Conservation (phyloP, 2,797 vertebrate species). For the Galago senegalensis region DNA sequence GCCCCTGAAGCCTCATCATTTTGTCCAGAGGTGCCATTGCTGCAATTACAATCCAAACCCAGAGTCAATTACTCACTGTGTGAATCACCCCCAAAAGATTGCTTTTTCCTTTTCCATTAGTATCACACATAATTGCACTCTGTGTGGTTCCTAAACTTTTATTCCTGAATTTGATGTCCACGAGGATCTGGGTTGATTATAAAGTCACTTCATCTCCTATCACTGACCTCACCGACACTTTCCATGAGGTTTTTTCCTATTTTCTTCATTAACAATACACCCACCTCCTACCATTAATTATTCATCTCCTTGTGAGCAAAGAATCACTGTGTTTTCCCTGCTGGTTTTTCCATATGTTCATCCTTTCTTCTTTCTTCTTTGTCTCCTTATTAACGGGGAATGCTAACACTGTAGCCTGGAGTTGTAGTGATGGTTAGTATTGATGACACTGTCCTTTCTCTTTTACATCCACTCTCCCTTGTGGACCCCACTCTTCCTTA, state of each 20-base stretch:
- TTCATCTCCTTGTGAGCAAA: slow-evolving; percentile 75
- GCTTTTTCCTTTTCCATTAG: slow-evolving; percentile 86
- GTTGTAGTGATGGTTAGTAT: slow-evolving; percentile 40
- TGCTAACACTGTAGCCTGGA: slow-evolving; percentile 51
- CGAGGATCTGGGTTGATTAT: slow-evolving; percentile 71
- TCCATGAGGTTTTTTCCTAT: slow-evolving; percentile 58
- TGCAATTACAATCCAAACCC: slow-evolving; percentile 85
- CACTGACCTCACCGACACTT: slow-evolving; percentile 73
- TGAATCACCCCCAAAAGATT: slow-evolving; percentile 86
- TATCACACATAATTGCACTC: slow-evolving; percentile 86
- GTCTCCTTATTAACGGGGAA: slow-evolving; percentile 59
- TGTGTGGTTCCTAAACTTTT: slow-evolving; percentile 84
- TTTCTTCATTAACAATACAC: slow-evolving; percentile 66
- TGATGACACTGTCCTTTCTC: slow-evolving; percentile 42
- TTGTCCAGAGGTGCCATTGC: slow-evolving; percentile 83
- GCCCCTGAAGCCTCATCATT: slow-evolving; percentile 81
- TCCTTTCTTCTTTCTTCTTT: slow-evolving; percentile 58
- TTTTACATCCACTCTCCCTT: slow-evolving; percentile 13
- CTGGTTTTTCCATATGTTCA: slow-evolving; percentile 82
- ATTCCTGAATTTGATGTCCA: slow-evolving; percentile 76
- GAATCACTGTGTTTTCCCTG: slow-evolving; percentile 76
- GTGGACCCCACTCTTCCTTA: background rate
- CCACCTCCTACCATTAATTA: slow-evolving; percentile 72
- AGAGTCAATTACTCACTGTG: slow-evolving; percentile 86
- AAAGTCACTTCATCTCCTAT: slow-evolving; percentile 74